These are phyloP conservation scores for Bos indicus DNA, from an alignment of 2,113 vertebrate genomes.

Conservation along the genomic window DNA sequence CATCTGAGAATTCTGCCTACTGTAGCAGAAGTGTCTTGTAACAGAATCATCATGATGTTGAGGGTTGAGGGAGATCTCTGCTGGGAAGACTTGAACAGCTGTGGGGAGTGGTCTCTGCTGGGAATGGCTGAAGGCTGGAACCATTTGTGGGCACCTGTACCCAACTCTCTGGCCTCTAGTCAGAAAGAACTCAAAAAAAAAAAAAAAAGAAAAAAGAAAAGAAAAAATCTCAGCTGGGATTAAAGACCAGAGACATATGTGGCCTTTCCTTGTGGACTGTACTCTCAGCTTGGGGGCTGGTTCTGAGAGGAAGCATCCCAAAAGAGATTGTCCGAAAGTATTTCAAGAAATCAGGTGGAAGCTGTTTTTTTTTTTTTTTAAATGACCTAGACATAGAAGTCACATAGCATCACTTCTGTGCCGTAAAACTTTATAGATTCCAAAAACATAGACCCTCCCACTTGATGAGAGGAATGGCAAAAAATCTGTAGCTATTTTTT, in stretches of 20 bases:
- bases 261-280: background rate
- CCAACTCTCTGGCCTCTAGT: background rate
- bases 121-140: background rate
- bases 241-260: background rate
- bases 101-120: background rate
- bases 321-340: background rate
- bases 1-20: background rate
- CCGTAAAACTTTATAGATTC: background rate
- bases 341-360: background rate
- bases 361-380: background rate
- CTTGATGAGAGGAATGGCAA: background rate
- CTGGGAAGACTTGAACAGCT: background rate
- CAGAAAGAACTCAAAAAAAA: background rate
- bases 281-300: background rate
- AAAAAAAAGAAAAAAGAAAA: too few species aligned
- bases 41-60: background rate
- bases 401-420: background rate
- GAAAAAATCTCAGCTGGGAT: background rate
- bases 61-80: background rate
- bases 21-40: background rate
- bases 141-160: background rate
- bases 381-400: background rate
- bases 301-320: background rate
- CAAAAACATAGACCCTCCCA: background rate
- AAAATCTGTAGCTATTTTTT: background rate